phyloP scores from a whole-genome alignment of 2,797 vertebrate species.

The Streptopelia turtur region DNA sequence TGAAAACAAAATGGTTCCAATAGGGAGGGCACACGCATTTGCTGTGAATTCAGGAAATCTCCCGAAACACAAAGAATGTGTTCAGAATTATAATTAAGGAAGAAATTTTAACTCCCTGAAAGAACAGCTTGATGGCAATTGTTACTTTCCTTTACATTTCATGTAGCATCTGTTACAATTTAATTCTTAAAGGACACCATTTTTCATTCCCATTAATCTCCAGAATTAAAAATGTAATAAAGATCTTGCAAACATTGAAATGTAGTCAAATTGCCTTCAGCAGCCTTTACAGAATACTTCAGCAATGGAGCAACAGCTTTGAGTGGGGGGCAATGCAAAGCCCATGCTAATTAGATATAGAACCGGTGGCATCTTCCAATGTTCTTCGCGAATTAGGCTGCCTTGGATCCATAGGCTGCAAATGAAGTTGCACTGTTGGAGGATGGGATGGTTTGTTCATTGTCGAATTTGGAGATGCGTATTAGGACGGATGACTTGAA shows the following conservation, averaged over 20 bases:
- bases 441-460: background rate
- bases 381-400: background rate
- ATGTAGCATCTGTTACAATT: constrained; percentile 25
- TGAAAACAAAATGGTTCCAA: background rate
- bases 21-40: background rate
- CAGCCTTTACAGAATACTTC: background rate
- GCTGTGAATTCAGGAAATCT: constrained; percentile 14
- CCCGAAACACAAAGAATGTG: constrained; percentile 15
- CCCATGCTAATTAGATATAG: background rate
- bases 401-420: background rate
- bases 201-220: constrained; percentile 60
- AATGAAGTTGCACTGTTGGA: background rate
- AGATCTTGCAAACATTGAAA: constrained; percentile 4
- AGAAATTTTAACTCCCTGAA: constrained; percentile 9
- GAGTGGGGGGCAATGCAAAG: background rate
- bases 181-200: constrained; percentile 30
- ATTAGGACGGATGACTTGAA: background rate
- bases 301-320: background rate
- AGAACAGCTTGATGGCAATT: constrained; percentile 42
- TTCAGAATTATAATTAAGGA: constrained; percentile 32
- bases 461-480: background rate
- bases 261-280: constrained; percentile 27
- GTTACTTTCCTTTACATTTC: constrained; percentile 13
- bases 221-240: constrained; percentile 27
- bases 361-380: background rate